Conservation (phyloP, 2,888 invertebrate genomes). For the Ceraclea dissimilis region DNA sequence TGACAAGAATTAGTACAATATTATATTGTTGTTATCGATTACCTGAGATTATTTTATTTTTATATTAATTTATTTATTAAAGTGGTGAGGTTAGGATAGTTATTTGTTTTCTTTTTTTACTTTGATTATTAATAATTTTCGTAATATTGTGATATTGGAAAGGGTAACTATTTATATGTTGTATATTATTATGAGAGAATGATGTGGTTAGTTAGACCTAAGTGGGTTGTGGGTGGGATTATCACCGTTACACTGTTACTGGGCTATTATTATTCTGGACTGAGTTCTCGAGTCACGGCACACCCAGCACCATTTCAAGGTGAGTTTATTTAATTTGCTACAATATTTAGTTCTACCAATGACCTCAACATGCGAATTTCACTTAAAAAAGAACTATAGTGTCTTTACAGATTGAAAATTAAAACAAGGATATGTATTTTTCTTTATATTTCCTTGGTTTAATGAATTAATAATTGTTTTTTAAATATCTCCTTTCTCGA, state of each 20-base stretch:
- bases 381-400: too few species aligned
- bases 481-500: too few species aligned
- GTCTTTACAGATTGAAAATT: too few species aligned
- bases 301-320: constrained; percentile 14
- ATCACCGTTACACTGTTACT: constrained; percentile 22
- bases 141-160: constrained; percentile 2
- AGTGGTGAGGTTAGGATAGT: neutral
- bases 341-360: too few species aligned
- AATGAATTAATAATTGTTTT: too few species aligned
- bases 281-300: constrained; percentile 12
- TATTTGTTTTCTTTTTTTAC: neutral
- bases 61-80: constrained; percentile 1
- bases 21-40: neutral
- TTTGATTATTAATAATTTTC: neutral
- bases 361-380: too few species aligned
- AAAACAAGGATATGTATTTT: too few species aligned
- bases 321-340: constrained; percentile 3
- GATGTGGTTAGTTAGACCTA: constrained; percentile 19
- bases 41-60: neutral
- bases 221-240: constrained; percentile 20
- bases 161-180: constrained; percentile 14
- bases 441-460: too few species aligned
- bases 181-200: constrained; percentile 9
- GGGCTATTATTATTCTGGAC: constrained; percentile 21
- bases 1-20: neutral